Evolutionary conservation across 2,113 vertebrate genomes (phyloP).

Genomic region (Serilophus lunatus): DNA sequence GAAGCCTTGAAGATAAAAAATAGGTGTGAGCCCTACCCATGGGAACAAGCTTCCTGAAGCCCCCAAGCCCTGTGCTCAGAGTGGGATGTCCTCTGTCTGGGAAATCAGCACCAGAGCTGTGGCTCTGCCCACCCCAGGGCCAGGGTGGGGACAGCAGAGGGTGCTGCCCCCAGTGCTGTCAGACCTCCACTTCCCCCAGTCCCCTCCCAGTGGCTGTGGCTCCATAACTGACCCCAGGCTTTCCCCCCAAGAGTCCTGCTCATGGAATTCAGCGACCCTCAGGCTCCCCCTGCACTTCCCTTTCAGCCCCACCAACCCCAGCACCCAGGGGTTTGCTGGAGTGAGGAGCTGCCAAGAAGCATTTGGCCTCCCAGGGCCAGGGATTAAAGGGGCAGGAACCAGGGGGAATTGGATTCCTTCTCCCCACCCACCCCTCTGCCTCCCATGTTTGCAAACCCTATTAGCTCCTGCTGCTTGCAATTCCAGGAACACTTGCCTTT

Average conservation of each 20-base stretch:
- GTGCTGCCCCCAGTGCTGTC: accelerated
- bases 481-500: constrained; percentile 26
- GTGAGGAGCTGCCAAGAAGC: background rate
- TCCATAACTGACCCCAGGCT: background rate
- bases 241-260: background rate
- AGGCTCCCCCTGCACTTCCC: background rate
- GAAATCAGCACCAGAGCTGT: background rate
- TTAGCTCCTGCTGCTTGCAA: constrained; percentile 35
- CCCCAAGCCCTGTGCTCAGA: background rate
- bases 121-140: background rate
- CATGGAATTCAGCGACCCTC: background rate
- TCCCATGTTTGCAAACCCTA: constrained; percentile 41
- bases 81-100: accelerated
- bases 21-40: background rate
- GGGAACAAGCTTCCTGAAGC: no score
- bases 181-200: background rate
- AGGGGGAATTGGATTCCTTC: constrained; percentile 30
- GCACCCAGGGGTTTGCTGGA: background rate
- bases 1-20: constrained; percentile 56
- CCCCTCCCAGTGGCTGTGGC: background rate
- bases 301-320: background rate
- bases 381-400: constrained; percentile 1
- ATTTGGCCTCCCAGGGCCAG: constrained; percentile 13
- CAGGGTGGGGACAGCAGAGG: background rate
- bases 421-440: constrained; percentile 21